Evolutionary conservation across 2,888 invertebrate genomes (phyloP).

Genomic region (Metopia argyrocephala): DNA sequence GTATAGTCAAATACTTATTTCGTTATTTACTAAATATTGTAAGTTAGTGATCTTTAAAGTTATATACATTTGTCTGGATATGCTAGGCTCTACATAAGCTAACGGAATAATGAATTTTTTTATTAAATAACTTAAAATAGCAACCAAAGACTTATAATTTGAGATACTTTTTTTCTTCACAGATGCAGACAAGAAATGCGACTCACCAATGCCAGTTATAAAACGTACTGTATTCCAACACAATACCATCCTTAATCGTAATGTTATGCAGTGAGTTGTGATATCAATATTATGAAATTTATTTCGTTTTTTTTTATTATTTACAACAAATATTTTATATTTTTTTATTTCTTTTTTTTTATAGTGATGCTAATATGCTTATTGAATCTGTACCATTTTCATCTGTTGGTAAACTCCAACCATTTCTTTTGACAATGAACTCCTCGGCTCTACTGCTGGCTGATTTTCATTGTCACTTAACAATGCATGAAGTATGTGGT

Average conservation of each 20-base stretch:
- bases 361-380: conserved; percentile 92
- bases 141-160: too few relatives aligned
- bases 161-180: too few relatives aligned
- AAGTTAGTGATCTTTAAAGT: too few relatives aligned
- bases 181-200: conserved; percentile 83
- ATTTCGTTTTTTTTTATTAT: background rate
- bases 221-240: conserved; percentile 87
- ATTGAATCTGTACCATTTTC: conserved; percentile 94
- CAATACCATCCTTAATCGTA: conserved; percentile 86
- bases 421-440: conserved; percentile 91
- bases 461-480: conserved; percentile 96
- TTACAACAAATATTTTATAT: background rate
- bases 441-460: conserved; percentile 92
- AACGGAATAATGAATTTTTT: too few relatives aligned
- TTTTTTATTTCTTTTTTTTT: conserved; percentile 1
- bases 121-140: too few relatives aligned
- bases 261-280: conserved; percentile 86
- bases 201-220: conserved; percentile 81
- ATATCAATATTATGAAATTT: background rate
- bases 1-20: too few relatives aligned
- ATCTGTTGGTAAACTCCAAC: conserved; percentile 93
- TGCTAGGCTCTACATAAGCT: too few relatives aligned
- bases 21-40: too few relatives aligned
- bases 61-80: too few relatives aligned
- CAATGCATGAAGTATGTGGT: conserved; percentile 96